phyloP scores from a whole-genome alignment of 2,888 invertebrate species.

The Epinotia brunnichana region DNA sequence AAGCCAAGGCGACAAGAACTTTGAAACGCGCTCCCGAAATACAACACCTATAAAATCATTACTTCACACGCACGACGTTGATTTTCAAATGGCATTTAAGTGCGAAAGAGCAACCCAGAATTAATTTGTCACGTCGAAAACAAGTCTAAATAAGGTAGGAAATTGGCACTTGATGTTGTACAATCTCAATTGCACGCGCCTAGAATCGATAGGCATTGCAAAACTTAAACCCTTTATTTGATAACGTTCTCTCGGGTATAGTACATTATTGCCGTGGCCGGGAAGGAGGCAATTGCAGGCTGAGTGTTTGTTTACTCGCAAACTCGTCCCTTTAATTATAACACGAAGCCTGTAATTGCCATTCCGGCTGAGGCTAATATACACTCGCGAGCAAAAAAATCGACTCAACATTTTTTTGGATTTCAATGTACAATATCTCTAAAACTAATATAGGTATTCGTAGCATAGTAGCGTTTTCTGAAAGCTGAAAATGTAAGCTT shows the following conservation, averaged over 20 bases:
- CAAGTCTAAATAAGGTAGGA: constrained; percentile 19
- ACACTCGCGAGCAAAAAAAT: no score
- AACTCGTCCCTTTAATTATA: no score
- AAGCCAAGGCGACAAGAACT: not conserved
- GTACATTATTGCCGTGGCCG: no score
- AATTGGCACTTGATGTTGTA: constrained; percentile 1
- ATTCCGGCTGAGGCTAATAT: no score
- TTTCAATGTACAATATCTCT: no score
- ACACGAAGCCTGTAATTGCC: no score
- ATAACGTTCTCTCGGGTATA: not conserved
- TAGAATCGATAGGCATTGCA: not conserved
- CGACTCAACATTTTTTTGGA: no score
- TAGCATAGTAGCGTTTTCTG: no score
- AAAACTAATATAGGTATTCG: no score
- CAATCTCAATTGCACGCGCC: constrained; percentile 4
- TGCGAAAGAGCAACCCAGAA: constrained; percentile 26
- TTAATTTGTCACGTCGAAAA: constrained; percentile 39
- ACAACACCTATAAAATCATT: not conserved
- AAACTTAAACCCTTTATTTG: not conserved
- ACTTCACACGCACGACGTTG: constrained; percentile 28
- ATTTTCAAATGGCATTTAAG: constrained; percentile 25
- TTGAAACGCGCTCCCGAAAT: not conserved
- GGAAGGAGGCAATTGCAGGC: no score
- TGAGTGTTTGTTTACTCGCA: no score
- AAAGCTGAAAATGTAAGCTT: no score